These are phyloP conservation scores for Polydrusus tereticollis DNA, from an alignment of 2,888 invertebrate species.

Conservation along the genomic window DNA sequence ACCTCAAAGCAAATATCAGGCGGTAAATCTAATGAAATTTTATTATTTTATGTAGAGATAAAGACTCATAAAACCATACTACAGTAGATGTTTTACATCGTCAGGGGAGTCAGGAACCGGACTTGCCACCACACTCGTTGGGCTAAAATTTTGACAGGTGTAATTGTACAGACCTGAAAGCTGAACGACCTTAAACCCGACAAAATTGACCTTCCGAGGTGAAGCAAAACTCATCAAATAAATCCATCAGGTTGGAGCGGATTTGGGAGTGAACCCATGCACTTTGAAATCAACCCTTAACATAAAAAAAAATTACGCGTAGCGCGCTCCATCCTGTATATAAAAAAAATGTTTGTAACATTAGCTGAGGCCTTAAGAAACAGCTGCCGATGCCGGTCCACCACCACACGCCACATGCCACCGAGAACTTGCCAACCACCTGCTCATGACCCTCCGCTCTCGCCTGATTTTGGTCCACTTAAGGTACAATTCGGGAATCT, in stretches of 20 bases:
- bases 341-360: constrained; percentile 35
- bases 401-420: constrained; percentile 53
- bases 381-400: constrained; percentile 51
- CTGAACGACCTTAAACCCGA: too few relatives aligned
- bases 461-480: constrained; percentile 34
- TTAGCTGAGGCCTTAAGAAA: constrained; percentile 37
- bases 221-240: not conserved
- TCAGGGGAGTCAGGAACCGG: too few relatives aligned
- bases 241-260: not conserved
- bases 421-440: constrained; percentile 54
- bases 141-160: too few relatives aligned
- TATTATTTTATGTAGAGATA: too few relatives aligned
- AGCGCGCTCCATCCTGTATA: constrained; percentile 39
- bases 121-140: too few relatives aligned
- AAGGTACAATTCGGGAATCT: not conserved
- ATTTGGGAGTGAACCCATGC: constrained; percentile 5
- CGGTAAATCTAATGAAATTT: too few relatives aligned
- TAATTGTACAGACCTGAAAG: too few relatives aligned
- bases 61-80: too few relatives aligned
- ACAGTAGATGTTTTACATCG: too few relatives aligned
- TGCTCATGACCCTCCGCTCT: constrained; percentile 49
- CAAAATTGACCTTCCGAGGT: not conserved
- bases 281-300: not conserved
- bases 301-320: constrained; percentile 21
- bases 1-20: too few relatives aligned